These are phyloP conservation scores for Pseudorectes ferrugineus DNA, from an alignment of 2,113 vertebrate genomes.

Conservation along the genomic window DNA sequence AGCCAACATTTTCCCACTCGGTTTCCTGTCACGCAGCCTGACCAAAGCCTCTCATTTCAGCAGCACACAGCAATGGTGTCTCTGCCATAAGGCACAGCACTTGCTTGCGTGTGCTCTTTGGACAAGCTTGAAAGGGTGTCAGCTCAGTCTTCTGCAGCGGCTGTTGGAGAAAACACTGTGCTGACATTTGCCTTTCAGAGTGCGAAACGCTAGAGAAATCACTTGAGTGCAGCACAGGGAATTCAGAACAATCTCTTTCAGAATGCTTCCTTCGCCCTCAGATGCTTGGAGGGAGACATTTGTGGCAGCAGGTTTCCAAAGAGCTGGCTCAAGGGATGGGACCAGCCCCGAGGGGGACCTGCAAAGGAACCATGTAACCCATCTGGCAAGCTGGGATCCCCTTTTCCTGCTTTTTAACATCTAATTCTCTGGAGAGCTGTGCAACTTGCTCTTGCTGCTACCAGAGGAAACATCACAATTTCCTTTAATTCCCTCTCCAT, in stretches of 20 bases:
- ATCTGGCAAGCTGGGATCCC: not conserved
- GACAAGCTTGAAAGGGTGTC: not conserved
- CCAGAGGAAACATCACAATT: not conserved
- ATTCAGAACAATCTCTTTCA: not conserved
- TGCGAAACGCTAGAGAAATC: not conserved
- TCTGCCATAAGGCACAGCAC: not conserved
- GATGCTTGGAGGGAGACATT: not conserved
- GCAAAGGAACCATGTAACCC: not conserved
- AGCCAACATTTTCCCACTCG: slow-evolving; percentile 14
- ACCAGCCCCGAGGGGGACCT: not conserved
- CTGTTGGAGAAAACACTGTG: not conserved
- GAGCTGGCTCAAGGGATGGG: not conserved
- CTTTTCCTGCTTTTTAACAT: not conserved
- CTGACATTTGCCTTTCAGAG: slow-evolving; percentile 24
- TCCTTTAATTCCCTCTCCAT: not conserved
- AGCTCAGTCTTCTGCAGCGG: not conserved
- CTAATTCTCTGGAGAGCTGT: not conserved
- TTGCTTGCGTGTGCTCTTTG: not conserved
- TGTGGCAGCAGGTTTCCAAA: not conserved
- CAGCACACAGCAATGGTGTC: not conserved
- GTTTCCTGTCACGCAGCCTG: slow-evolving; percentile 30
- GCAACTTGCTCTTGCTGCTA: not conserved
- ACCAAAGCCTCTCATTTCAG: not conserved
- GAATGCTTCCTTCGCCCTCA: not conserved
- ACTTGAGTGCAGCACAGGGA: not conserved